Conservation (phyloP, 2,113 vertebrate genomes). For the Callipepla californica region DNA sequence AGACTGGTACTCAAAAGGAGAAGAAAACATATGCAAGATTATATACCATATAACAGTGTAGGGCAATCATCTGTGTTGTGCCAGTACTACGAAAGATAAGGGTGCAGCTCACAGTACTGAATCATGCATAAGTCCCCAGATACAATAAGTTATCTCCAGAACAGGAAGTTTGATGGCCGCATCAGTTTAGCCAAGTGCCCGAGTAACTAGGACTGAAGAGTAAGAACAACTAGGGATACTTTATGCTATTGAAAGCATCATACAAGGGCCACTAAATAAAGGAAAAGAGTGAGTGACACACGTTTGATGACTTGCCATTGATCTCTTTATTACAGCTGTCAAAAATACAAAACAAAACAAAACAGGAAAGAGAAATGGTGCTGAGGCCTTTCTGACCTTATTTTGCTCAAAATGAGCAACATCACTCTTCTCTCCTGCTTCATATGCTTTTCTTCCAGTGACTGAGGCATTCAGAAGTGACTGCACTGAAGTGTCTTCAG, state of each 20-base stretch:
- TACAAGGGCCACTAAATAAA: background rate
- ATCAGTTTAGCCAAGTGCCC: background rate
- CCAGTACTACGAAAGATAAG: background rate
- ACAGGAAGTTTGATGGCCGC: background rate
- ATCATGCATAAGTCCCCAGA: background rate
- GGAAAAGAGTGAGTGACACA: background rate
- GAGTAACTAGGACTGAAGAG: background rate
- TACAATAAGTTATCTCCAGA: background rate
- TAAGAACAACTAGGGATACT: background rate
- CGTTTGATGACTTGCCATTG: background rate
- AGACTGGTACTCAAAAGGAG: background rate
- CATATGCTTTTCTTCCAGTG: background rate
- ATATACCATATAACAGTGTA: rapidly evolving
- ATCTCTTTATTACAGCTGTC: background rate
- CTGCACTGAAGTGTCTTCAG: background rate
- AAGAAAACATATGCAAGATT: background rate
- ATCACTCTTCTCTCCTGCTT: background rate
- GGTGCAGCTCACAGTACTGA: background rate
- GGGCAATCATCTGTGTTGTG: background rate
- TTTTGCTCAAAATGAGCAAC: background rate
- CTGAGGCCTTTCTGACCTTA: background rate
- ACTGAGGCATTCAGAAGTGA: background rate
- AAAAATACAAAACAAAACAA: background rate
- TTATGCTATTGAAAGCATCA: background rate
- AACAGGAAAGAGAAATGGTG: background rate